A percentile compares a stretch with the other conserved stretches of the same genome.
Evolutionary conservation across 2,113 vertebrate species (phyloP).

Genomic region (Saccopteryx leptura): DNA sequence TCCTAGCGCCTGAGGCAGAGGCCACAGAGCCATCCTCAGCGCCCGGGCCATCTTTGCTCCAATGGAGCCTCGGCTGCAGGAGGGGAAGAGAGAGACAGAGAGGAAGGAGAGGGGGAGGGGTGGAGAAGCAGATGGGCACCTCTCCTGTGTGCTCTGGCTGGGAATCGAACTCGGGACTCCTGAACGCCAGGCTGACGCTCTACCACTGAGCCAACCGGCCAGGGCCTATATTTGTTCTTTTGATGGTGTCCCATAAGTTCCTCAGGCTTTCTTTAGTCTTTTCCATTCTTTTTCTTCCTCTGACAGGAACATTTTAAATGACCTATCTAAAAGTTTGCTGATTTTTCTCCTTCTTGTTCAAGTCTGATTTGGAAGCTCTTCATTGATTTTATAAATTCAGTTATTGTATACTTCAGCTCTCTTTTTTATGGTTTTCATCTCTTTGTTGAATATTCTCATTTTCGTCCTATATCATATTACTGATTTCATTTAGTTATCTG

Average conservation of each 20-base stretch:
- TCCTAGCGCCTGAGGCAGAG: too few relatives aligned
- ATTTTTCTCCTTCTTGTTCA: background rate
- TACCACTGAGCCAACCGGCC: too few relatives aligned
- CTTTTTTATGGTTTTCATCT: background rate
- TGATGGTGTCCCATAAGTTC: background rate
- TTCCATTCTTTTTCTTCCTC: background rate
- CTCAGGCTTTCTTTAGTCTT: too few relatives aligned
- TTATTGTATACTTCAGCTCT: background rate
- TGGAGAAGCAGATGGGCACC: too few relatives aligned
- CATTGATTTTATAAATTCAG: background rate
- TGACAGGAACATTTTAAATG: background rate
- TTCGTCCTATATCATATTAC: background rate
- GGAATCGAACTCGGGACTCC: too few relatives aligned
- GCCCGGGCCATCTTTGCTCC: too few relatives aligned
- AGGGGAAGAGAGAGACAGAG: too few relatives aligned
- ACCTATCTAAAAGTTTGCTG: background rate
- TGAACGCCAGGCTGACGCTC: too few relatives aligned
- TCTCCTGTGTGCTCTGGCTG: too few relatives aligned
- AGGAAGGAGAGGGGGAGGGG: too few relatives aligned
- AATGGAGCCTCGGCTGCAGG: too few relatives aligned
- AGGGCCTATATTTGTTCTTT: background rate
- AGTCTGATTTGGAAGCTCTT: background rate
- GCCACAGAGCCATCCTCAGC: too few relatives aligned
- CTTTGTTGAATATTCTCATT: background rate
- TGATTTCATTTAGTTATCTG: background rate